phyloP scores from a whole-genome alignment of 2,113 vertebrate species.

The Hemiscyllium ocellatum region DNA sequence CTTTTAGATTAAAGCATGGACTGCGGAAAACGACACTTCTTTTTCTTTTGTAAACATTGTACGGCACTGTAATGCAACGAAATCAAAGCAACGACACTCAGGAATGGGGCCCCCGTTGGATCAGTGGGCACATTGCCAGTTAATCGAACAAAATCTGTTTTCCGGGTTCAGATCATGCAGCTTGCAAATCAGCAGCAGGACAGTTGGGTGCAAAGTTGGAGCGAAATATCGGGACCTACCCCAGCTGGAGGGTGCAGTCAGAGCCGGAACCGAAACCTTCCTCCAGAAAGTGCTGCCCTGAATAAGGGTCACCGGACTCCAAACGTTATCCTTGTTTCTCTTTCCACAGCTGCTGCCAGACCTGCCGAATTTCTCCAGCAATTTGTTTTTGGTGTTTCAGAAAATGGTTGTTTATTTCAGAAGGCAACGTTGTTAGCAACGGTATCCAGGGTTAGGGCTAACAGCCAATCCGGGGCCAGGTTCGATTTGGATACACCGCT shows the following conservation, averaged over 20 bases:
- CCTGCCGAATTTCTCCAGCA: too few relatives aligned
- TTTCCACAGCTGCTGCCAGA: not conserved
- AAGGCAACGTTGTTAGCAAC: constrained; percentile 60
- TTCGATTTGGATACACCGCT: not conserved
- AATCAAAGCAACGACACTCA: not conserved
- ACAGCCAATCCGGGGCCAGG: not conserved
- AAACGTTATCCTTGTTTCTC: not conserved
- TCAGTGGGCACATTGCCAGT: not conserved
- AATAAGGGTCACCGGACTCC: too few relatives aligned
- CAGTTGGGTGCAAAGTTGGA: not conserved
- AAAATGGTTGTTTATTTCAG: not conserved
- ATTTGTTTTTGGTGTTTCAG: too few relatives aligned
- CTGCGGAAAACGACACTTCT: not conserved
- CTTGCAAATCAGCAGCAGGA: not conserved
- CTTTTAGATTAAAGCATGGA: not conserved
- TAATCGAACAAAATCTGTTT: not conserved
- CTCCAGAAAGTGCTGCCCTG: too few relatives aligned
- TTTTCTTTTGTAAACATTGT: not conserved
- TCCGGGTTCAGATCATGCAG: not conserved
- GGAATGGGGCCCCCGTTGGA: not conserved
- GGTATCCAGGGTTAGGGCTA: constrained; percentile 50
- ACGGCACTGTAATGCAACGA: not conserved
- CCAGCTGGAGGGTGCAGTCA: not conserved
- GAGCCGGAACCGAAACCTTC: not conserved
- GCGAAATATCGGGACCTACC: not conserved